phyloP scores from a whole-genome alignment of 1,140 invertebrate species.

The Choristoneura fumiferana region DNA sequence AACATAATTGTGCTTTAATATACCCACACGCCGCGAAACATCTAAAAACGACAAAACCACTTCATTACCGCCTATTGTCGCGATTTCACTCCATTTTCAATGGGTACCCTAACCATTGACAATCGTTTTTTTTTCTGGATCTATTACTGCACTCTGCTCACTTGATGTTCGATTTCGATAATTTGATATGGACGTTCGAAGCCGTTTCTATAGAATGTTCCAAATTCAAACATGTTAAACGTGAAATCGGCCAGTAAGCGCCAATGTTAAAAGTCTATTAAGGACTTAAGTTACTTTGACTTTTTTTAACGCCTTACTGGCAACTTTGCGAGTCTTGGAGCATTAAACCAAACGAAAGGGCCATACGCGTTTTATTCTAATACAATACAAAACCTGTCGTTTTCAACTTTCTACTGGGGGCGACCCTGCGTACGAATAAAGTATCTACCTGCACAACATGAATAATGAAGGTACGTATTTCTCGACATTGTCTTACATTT shows the following conservation, averaged over 20 bases:
- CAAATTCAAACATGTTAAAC: neutral
- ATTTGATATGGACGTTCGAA: conserved; percentile 7
- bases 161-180: conserved; percentile 6
- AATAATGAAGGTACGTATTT: no score
- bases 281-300: no score
- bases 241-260: conserved; percentile 9
- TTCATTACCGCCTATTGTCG: conserved; percentile 63
- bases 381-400: no score
- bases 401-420: no score
- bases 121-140: conserved; percentile 12
- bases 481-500: no score
- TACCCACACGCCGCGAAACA: conserved; percentile 47
- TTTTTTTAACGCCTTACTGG: no score
- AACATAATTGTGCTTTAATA: conserved; percentile 67
- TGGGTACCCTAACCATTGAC: conserved; percentile 23
- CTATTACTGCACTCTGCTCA: neutral
- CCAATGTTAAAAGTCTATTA: neutral
- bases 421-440: no score
- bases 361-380: no score
- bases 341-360: no score
- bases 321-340: no score
- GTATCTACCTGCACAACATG: no score
- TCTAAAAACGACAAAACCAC: conserved; percentile 56
- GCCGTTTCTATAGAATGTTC: neutral
- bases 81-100: conserved; percentile 58